Conservation (phyloP, 2,797 vertebrate species). For the Periparus ater region DNA sequence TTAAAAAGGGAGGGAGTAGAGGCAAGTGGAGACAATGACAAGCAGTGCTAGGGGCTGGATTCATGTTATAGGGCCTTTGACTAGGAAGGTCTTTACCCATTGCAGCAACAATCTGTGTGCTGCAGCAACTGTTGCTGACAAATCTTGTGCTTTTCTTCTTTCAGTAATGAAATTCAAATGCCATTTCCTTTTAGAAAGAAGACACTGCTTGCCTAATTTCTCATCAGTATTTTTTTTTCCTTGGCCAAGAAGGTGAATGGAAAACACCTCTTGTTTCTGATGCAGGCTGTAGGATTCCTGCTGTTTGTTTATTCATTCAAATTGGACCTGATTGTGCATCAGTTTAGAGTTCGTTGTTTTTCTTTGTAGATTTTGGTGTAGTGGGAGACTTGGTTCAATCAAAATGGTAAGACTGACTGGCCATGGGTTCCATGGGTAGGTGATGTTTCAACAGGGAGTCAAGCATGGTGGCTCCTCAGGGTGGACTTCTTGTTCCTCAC, state of each 20-base stretch:
- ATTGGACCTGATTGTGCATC: neutral
- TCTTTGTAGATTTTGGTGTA: neutral
- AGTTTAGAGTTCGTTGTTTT: neutral
- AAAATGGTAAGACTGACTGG: neutral
- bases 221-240: neutral
- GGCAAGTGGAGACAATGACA: neutral
- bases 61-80: neutral
- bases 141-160: neutral
- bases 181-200: neutral
- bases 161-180: neutral
- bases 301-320: neutral
- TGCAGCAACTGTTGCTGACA: neutral
- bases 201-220: neutral
- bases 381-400: neutral
- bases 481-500: neutral
- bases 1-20: neutral
- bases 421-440: neutral
- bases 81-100: neutral
- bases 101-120: neutral
- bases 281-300: neutral
- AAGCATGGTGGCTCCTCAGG: rapidly evolving
- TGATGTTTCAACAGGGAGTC: neutral
- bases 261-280: neutral
- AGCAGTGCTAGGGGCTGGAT: neutral
- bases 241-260: neutral